These are phyloP conservation scores for Meiosimyza decipiens DNA, from an alignment of 2,888 invertebrate genomes.

Conservation along the genomic window DNA sequence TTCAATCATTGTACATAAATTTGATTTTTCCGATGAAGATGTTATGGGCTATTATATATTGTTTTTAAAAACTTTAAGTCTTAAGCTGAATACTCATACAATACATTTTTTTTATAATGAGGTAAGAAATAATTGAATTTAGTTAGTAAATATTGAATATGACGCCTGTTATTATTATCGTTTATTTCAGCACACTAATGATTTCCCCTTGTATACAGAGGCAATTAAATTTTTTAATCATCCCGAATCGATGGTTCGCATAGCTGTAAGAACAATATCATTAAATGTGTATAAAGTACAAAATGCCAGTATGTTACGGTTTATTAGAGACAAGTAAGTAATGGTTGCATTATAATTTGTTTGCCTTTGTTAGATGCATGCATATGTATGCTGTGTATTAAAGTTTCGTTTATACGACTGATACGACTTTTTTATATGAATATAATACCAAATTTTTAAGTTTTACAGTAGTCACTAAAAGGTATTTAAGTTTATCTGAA, in stretches of 20 bases:
- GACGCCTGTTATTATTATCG: conserved; percentile 5
- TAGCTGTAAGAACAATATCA: conserved; percentile 96
- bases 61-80: conserved; percentile 96
- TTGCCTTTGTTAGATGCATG: too few relatives aligned
- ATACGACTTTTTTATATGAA: too few relatives aligned
- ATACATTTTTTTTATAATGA: conserved; percentile 99
- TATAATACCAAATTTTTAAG: too few relatives aligned
- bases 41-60: conserved; percentile 99
- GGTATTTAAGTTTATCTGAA: too few relatives aligned
- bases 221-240: conserved; percentile 99
- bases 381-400: too few relatives aligned
- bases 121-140: conserved; percentile 58
- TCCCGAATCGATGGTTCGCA: conserved; percentile 98
- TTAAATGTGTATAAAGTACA: conserved; percentile 96
- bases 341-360: not conserved
- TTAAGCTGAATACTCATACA: conserved; percentile 97
- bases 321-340: conserved; percentile 85
- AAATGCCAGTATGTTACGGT: conserved; percentile 93
- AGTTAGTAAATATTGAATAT: not conserved
- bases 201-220: conserved; percentile 98
- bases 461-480: too few relatives aligned
- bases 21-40: conserved; percentile 99
- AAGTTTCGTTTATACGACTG: too few relatives aligned
- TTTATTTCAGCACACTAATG: conserved; percentile 84
- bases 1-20: conserved; percentile 98